Conservation (phyloP, 1,140 invertebrate genomes). For the Andricus grossulariae region DNA sequence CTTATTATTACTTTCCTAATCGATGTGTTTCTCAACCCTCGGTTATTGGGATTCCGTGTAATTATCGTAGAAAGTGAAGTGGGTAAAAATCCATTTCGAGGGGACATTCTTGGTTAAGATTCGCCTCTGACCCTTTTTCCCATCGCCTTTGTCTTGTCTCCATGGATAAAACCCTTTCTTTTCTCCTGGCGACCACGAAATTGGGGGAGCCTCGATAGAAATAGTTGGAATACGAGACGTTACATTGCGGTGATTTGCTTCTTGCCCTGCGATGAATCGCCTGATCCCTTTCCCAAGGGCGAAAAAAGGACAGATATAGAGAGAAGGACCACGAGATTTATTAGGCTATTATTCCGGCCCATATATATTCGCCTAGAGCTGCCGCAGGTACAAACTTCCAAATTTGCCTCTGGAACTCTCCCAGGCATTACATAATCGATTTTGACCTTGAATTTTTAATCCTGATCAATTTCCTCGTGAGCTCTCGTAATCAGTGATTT, state of each 20-base stretch:
- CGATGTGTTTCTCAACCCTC: not conserved
- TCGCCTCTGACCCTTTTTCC: conserved; percentile 38
- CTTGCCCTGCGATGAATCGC: conserved; percentile 49
- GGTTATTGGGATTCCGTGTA: conserved; percentile 41
- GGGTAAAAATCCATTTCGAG: conserved; percentile 52
- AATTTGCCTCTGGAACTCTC: conserved; percentile 58
- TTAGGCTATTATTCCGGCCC: conserved; percentile 61
- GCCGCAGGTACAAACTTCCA: conserved; percentile 42
- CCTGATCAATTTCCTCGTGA: too few relatives aligned
- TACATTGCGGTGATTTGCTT: conserved; percentile 51
- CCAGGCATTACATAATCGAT: not conserved
- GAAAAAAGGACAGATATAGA: conserved; percentile 30
- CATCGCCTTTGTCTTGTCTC: conserved; percentile 46
- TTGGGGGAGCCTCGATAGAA: conserved; percentile 38
- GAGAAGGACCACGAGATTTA: conserved; percentile 57
- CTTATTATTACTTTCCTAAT: not conserved
- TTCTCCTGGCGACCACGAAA: conserved; percentile 26
- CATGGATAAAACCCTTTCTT: conserved; percentile 41
- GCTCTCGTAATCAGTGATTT: too few relatives aligned
- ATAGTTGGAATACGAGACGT: conserved; percentile 55
- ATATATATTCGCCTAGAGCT: conserved; percentile 44
- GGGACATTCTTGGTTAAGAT: conserved; percentile 39
- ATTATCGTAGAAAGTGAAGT: conserved; percentile 49
- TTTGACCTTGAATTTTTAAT: not conserved
- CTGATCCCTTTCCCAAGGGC: conserved; percentile 42